A percentile compares a stretch with the other conserved stretches of the same genome.
Conservation (phyloP, 2,797 vertebrate species). For the Peromyscus eremicus region DNA sequence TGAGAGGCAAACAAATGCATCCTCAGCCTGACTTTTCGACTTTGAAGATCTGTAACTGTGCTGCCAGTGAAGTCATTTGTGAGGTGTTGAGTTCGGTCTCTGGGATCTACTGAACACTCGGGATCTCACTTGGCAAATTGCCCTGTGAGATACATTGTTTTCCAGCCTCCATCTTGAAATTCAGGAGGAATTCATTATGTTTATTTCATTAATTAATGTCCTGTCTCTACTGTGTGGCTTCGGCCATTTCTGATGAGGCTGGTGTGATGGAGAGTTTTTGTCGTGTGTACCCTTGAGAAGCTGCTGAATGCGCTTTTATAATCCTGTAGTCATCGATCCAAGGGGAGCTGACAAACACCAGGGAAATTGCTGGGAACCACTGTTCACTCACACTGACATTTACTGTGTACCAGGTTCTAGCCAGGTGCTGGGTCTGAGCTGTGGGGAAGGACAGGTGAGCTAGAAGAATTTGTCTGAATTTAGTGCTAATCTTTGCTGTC, state of each 20-base stretch:
- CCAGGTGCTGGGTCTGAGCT: conserved; percentile 11
- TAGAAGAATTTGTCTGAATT: conserved; percentile 24
- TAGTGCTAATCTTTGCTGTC: conserved; percentile 11
- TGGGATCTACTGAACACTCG: neutral
- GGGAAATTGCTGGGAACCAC: neutral
- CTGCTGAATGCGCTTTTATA: neutral
- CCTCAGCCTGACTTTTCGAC: conserved; percentile 21
- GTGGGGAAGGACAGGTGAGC: neutral
- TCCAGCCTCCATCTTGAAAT: neutral
- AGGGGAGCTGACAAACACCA: neutral
- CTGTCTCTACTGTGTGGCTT: neutral
- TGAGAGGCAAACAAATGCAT: neutral
- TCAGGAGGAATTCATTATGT: conserved; percentile 17
- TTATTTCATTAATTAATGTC: conserved; percentile 33
- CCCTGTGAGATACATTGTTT: neutral
- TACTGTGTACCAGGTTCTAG: neutral
- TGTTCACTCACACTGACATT: neutral
- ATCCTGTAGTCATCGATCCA: neutral
- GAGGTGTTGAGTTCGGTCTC: neutral
- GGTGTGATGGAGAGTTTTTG: neutral
- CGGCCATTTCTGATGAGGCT: neutral
- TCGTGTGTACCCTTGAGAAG: neutral
- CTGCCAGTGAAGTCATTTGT: conserved; percentile 31
- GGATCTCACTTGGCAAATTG: neutral
- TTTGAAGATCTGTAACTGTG: neutral